Evolutionary conservation across 2,888 invertebrate species (phyloP).

Genomic region (Furcula furcula): DNA sequence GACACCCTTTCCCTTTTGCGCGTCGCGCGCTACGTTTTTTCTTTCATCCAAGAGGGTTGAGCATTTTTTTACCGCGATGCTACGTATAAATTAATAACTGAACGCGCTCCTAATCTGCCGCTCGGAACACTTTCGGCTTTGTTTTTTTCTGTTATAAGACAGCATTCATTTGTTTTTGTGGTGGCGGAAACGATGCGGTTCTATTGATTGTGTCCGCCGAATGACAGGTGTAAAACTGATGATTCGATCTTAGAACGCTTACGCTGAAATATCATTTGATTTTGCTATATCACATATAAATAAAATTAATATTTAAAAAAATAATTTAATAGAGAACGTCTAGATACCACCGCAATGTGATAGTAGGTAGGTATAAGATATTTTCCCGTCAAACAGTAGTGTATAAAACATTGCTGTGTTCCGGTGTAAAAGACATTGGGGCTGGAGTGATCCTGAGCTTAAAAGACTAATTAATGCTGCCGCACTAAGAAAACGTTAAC

Average conservation of each 20-base stretch:
- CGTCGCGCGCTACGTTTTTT: conserved; percentile 76
- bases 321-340: too few species aligned
- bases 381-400: too few species aligned
- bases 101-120: conserved; percentile 79
- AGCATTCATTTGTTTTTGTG: conserved; percentile 77
- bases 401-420: too few species aligned
- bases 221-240: conserved; percentile 65
- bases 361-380: too few species aligned
- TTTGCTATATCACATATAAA: too few species aligned
- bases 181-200: conserved; percentile 65
- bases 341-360: too few species aligned
- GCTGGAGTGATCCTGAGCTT: too few species aligned
- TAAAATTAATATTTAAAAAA: too few species aligned
- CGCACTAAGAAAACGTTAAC: too few species aligned
- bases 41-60: conserved; percentile 71
- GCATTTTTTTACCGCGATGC: conserved; percentile 74
- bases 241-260: conserved; percentile 13
- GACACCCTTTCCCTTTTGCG: conserved; percentile 81
- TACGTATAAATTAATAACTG: conserved; percentile 81
- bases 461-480: too few species aligned
- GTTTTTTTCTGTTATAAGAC: conserved; percentile 61
- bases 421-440: too few species aligned
- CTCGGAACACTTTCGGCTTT: conserved; percentile 79
- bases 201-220: conserved; percentile 66
- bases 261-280: conserved; percentile 11